Evolutionary conservation across 1,140 invertebrate genomes (phyloP).

Genomic region (Harpegnathos saltator): DNA sequence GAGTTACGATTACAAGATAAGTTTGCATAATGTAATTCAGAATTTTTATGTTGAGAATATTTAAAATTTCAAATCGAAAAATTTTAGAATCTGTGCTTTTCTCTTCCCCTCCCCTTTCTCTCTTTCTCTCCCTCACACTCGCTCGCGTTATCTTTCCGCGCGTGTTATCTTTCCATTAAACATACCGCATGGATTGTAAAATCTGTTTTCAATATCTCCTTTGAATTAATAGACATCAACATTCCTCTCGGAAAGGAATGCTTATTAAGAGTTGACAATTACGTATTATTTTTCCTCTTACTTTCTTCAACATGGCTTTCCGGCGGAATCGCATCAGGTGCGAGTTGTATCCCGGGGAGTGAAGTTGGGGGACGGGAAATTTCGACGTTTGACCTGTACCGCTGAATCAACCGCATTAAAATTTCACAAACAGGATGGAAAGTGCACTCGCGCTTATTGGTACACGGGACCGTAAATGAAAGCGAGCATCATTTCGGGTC

Average conservation of each 20-base stretch:
- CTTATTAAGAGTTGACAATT: background rate
- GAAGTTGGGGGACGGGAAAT: background rate
- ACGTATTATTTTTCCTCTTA: background rate
- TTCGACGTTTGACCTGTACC: constrained; percentile 33
- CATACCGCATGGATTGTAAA: background rate
- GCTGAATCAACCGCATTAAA: constrained; percentile 38
- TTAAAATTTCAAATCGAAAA: constrained; percentile 34
- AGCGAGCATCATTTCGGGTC: constrained; percentile 48
- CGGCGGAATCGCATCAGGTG: background rate
- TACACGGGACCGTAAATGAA: constrained; percentile 42
- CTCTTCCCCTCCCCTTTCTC: background rate
- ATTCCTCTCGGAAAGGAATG: background rate
- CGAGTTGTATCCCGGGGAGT: background rate
- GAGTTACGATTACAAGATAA: constrained; percentile 36
- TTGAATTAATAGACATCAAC: background rate
- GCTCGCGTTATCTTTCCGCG: background rate
- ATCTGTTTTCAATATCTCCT: background rate
- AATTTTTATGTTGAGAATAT: constrained; percentile 31
- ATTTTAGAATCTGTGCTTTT: background rate
- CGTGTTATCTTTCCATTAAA: constrained; percentile 17
- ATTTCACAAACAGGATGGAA: constrained; percentile 42
- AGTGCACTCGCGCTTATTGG: constrained; percentile 52
- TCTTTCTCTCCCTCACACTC: background rate
- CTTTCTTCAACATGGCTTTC: too few relatives aligned
- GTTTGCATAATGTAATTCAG: constrained; percentile 43